Evolutionary conservation across 2,888 invertebrate species (phyloP).

Genomic region (Tiliacea citrago): DNA sequence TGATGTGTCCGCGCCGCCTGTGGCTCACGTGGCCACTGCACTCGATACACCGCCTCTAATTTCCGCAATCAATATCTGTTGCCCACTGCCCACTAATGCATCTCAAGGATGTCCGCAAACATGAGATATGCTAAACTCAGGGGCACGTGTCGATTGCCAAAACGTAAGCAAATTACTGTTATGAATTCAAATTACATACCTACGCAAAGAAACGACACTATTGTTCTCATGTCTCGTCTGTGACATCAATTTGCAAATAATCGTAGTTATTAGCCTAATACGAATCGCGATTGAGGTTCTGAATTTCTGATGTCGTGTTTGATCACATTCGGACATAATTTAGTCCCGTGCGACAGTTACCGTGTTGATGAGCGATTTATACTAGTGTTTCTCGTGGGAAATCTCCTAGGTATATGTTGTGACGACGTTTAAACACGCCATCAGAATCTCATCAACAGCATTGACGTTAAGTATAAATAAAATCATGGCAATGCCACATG

Average conservation of each 20-base stretch:
- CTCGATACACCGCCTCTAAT: constrained; percentile 68
- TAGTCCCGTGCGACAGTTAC: constrained; percentile 48
- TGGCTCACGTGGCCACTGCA: constrained; percentile 69
- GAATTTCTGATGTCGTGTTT: constrained; percentile 62
- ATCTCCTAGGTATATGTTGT: constrained; percentile 31
- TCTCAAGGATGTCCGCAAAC: constrained; percentile 72
- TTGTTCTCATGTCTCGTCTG: constrained; percentile 75
- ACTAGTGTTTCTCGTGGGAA: constrained; percentile 75
- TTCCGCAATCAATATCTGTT: constrained; percentile 75
- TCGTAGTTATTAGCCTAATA: constrained; percentile 76
- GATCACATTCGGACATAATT: constrained; percentile 60
- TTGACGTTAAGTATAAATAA: constrained; percentile 63
- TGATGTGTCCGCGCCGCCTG: constrained; percentile 65
- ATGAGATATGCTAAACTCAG: constrained; percentile 56
- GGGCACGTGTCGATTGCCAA: constrained; percentile 72
- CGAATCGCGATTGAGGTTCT: constrained; percentile 67
- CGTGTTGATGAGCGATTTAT: constrained; percentile 49
- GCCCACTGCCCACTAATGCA: constrained; percentile 72
- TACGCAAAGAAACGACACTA: constrained; percentile 70
- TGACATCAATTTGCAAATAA: constrained; percentile 80
- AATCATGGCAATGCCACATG: constrained; percentile 57
- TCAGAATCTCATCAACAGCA: constrained; percentile 76
- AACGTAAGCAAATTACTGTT: constrained; percentile 75
- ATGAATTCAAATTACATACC: constrained; percentile 77
- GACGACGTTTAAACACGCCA: constrained; percentile 65